phyloP scores from a whole-genome alignment of 2,113 vertebrate genomes.

The Dendrocopos noguchii region DNA sequence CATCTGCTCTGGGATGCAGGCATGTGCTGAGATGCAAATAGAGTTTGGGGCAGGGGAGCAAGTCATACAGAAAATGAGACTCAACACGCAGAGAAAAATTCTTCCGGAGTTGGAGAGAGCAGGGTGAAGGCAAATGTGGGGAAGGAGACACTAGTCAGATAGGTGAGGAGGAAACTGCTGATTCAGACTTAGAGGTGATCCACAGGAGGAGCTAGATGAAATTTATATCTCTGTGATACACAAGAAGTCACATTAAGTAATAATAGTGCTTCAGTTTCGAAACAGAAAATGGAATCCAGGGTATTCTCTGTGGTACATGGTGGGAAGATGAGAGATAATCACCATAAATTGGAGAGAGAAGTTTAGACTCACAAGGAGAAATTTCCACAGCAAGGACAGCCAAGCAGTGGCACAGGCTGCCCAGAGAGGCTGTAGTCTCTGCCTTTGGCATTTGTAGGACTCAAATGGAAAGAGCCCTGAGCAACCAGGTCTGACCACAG shows the following conservation, averaged over 20 bases:
- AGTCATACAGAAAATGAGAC: neutral
- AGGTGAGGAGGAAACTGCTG: accelerated
- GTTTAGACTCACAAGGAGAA: neutral
- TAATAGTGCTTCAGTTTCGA: neutral
- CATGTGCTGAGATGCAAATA: neutral
- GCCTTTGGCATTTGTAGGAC: neutral
- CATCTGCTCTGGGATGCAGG: neutral
- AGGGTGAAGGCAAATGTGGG: neutral
- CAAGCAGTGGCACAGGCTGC: neutral
- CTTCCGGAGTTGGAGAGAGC: neutral
- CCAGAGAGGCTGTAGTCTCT: neutral
- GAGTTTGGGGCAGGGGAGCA: neutral
- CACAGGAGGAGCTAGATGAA: neutral
- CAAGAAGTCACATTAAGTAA: neutral
- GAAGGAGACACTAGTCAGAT: neutral
- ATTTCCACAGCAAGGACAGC: neutral
- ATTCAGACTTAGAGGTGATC: neutral
- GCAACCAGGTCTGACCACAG: neutral
- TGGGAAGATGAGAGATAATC: neutral
- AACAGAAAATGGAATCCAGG: neutral
- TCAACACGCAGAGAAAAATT: neutral
- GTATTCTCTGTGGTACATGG: neutral
- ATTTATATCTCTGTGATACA: neutral
- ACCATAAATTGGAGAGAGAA: neutral
- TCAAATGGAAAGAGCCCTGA: neutral